These are phyloP conservation scores for Pteromalus puparum DNA, from an alignment of 1,140 invertebrate species.

Conservation along the genomic window DNA sequence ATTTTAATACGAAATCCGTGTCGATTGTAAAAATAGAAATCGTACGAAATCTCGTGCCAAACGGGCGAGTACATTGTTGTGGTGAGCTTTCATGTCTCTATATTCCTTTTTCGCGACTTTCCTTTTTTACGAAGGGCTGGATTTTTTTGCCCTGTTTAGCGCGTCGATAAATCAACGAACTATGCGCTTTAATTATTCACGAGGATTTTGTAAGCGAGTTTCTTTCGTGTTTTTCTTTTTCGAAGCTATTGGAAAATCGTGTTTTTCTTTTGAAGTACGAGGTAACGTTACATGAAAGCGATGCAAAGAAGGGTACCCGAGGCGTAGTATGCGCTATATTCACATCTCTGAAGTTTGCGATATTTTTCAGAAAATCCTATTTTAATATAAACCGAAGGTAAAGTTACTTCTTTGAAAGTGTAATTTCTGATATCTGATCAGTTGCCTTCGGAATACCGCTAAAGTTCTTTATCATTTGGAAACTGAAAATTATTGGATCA, in stretches of 20 bases:
- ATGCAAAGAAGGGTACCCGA: no score
- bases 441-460: no score
- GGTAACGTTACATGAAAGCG: neutral
- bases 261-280: neutral
- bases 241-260: neutral
- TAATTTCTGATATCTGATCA: no score
- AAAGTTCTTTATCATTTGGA: no score
- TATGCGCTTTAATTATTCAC: slow-evolving; percentile 1
- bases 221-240: neutral
- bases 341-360: no score
- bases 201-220: neutral
- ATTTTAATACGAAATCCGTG: neutral
- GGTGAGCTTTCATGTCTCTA: neutral
- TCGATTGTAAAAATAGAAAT: neutral
- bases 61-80: neutral
- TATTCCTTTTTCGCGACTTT: neutral
- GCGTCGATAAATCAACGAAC: neutral
- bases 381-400: no score
- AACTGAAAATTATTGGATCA: no score
- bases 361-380: no score
- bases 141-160: neutral
- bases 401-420: no score
- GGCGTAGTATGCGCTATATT: no score
- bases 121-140: neutral
- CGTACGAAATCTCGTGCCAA: neutral